A percentile compares a stretch with the other conserved stretches of the same genome.
Evolutionary conservation across 2,888 invertebrate species (phyloP).

Genomic region (Amphiduros pacificus): DNA sequence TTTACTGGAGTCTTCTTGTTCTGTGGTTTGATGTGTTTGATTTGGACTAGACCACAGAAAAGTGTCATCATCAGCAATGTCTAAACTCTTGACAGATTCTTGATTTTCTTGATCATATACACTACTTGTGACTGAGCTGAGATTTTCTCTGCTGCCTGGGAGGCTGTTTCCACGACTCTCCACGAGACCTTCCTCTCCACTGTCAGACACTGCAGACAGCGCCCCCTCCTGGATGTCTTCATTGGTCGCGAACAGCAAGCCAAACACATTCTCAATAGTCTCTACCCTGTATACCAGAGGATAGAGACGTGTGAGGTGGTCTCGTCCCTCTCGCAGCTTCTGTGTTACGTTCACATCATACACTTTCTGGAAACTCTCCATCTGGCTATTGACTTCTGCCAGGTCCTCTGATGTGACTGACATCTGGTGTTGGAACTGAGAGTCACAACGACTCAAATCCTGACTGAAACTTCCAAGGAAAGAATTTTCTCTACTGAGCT

Average conservation of each 20-base stretch:
- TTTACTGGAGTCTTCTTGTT: no score
- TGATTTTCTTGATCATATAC: no score
- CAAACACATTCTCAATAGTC: slow-evolving; percentile 74
- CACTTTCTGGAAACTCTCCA: slow-evolving; percentile 10
- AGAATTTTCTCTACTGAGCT: background rate
- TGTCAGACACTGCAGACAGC: slow-evolving; percentile 3
- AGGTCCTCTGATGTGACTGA: background rate
- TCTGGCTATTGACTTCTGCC: background rate
- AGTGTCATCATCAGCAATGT: no score
- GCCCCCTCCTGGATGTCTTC: slow-evolving; percentile 65
- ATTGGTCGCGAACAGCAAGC: slow-evolving; percentile 70
- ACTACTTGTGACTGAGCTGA: background rate
- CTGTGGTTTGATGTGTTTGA: no score
- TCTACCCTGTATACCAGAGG: slow-evolving; percentile 61
- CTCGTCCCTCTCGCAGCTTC: background rate
- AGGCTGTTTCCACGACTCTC: background rate
- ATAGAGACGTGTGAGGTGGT: slow-evolving; percentile 40
- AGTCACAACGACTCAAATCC: background rate
- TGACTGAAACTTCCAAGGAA: background rate
- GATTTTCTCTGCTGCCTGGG: slow-evolving; percentile 9
- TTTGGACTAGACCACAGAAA: no score
- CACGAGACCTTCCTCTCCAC: slow-evolving; percentile 16
- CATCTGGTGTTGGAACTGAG: background rate
- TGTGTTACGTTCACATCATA: slow-evolving; percentile 1
- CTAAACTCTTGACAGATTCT: no score